Conservation (phyloP, 2,888 invertebrate species). For the Brachyptera risi region DNA sequence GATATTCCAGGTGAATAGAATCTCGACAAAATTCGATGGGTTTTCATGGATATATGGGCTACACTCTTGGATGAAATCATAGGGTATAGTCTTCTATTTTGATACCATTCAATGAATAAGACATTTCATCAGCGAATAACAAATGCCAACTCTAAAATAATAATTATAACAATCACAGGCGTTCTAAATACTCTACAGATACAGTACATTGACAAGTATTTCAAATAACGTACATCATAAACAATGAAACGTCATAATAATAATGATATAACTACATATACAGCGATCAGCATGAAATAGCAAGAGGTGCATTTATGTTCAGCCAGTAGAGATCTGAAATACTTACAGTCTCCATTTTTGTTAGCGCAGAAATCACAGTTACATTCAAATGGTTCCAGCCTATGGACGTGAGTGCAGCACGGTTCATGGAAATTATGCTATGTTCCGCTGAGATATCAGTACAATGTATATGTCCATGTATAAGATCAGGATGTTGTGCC, state of each 20-base stretch:
- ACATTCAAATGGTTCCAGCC: too few relatives aligned
- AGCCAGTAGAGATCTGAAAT: constrained; percentile 1
- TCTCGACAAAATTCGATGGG: too few relatives aligned
- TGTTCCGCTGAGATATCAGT: too few relatives aligned
- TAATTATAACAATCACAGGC: neutral
- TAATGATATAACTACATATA: neutral
- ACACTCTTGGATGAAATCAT: too few relatives aligned
- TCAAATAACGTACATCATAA: neutral
- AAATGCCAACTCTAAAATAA: constrained; percentile 5
- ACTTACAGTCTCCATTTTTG: constrained; percentile 7
- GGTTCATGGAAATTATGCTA: neutral
- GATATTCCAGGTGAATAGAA: too few relatives aligned
- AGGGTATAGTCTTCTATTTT: too few relatives aligned
- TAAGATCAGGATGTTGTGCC: neutral
- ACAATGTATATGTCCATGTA: neutral
- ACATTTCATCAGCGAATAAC: neutral
- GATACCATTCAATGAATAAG: too few relatives aligned
- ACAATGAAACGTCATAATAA: neutral
- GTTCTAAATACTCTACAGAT: neutral
- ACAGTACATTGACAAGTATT: neutral
- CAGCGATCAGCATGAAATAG: constrained; percentile 8
- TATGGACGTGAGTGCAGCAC: too few relatives aligned
- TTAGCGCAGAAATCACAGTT: neutral
- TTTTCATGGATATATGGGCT: too few relatives aligned
- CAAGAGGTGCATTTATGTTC: constrained; percentile 13